Conservation (phyloP, 2,113 vertebrate genomes). For the Misgurnus anguillicaudatus region DNA sequence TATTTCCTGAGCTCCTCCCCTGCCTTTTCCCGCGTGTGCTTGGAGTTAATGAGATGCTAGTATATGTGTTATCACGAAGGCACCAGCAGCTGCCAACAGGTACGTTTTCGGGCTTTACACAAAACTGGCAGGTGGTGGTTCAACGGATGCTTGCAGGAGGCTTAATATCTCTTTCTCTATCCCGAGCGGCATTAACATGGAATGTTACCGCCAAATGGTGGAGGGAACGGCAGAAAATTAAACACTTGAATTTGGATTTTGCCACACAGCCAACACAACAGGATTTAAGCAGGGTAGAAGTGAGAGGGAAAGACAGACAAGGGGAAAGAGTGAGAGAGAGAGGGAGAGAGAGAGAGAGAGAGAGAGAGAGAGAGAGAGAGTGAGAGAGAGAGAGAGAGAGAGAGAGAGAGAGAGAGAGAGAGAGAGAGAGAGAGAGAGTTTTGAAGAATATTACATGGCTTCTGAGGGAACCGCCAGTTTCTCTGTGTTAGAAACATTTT, state of each 20-base stretch:
- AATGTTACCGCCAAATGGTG: conserved; percentile 48
- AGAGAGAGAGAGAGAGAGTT: conserved; percentile 20
- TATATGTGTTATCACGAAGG: conserved; percentile 55
- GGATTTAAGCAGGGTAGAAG: background rate
- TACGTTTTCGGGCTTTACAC: conserved; percentile 50
- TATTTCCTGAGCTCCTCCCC: conserved; percentile 48
- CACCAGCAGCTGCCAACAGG: conserved; percentile 55
- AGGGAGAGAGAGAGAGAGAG: conserved; percentile 20
- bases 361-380: conserved; percentile 7
- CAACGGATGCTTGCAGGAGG: conserved; percentile 44
- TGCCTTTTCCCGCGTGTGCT: conserved; percentile 20
- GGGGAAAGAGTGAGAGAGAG: background rate
- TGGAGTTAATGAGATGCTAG: conserved; percentile 55
- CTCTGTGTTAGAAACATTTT: conserved; percentile 35
- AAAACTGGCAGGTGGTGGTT: conserved; percentile 53
- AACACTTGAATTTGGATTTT: conserved; percentile 56
- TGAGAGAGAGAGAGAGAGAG: conserved; percentile 14
- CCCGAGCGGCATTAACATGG: conserved; percentile 41
- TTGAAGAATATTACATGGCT: conserved; percentile 33
- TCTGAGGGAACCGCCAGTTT: conserved; percentile 29
- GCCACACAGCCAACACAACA: conserved; percentile 49
- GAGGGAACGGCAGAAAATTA: conserved; percentile 59
- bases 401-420: too few species aligned
- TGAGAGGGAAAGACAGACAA: too few species aligned
- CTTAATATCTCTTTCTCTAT: conserved; percentile 37